These are phyloP conservation scores for Redunca redunca DNA, from an alignment of 2,113 vertebrate genomes.

Conservation along the genomic window DNA sequence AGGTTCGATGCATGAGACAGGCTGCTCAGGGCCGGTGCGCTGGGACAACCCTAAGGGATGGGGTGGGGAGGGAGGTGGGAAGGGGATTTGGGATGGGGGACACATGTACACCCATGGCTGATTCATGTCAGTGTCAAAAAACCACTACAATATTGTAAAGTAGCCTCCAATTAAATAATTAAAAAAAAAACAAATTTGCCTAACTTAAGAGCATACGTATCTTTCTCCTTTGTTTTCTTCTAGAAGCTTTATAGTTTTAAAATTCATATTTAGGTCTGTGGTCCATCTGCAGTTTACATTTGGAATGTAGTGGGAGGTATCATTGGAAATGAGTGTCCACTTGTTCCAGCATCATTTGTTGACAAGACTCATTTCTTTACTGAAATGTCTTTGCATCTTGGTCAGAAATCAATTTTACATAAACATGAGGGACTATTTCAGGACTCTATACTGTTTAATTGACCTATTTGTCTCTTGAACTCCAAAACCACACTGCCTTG, in stretches of 20 bases:
- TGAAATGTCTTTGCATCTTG: neutral
- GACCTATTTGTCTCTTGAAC: neutral
- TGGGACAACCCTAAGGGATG: neutral
- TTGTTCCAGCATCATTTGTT: neutral
- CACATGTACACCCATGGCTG: neutral
- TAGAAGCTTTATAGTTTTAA: neutral
- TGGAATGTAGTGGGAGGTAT: neutral
- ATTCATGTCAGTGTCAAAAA: neutral
- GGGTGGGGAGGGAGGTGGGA: neutral
- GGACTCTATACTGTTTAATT: neutral
- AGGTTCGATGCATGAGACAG: neutral
- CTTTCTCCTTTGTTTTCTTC: neutral
- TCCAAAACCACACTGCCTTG: neutral
- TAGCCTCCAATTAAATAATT: neutral
- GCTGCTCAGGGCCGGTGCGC: neutral
- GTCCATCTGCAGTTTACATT: neutral
- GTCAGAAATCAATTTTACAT: neutral
- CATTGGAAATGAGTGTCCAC: neutral
- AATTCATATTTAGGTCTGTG: neutral
- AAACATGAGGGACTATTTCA: neutral
- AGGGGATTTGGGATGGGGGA: neutral
- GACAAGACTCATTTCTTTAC: neutral
- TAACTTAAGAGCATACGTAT: neutral
- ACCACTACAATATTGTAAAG: neutral
- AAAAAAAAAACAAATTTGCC: neutral